Conservation (phyloP, 2,888 invertebrate genomes). For the Formica aserva region DNA sequence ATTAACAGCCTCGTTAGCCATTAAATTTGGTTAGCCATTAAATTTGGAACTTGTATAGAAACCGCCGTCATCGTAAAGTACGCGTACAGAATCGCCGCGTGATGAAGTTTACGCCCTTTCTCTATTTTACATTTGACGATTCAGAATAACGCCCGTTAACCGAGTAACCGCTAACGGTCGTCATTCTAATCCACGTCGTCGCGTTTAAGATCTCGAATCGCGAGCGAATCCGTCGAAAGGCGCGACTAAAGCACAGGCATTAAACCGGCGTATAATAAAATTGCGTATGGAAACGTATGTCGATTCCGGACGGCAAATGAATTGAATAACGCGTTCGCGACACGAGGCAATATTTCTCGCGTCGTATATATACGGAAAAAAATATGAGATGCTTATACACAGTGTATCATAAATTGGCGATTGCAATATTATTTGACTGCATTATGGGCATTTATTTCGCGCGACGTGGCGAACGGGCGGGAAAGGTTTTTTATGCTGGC, state of each 20-base stretch:
- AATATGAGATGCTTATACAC: slow-evolving; percentile 27
- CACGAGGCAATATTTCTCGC: neutral
- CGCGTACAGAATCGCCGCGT: neutral
- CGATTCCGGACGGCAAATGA: slow-evolving; percentile 59
- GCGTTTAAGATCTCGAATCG: neutral
- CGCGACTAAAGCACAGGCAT: slow-evolving; percentile 66
- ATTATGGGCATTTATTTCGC: slow-evolving; percentile 57
- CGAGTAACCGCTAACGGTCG: slow-evolving; percentile 54
- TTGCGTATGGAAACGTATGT: slow-evolving; percentile 63
- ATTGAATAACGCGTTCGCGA: slow-evolving; percentile 46
- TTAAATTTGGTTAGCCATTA: slow-evolving; percentile 42
- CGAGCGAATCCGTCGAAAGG: slow-evolving; percentile 20
- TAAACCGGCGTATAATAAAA: slow-evolving; percentile 72
- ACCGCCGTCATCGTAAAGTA: slow-evolving; percentile 24
- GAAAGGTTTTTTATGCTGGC: slow-evolving; percentile 65
- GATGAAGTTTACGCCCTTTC: slow-evolving; percentile 55
- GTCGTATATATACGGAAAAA: slow-evolving; percentile 1
- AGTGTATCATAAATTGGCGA: slow-evolving; percentile 74
- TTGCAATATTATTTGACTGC: slow-evolving; percentile 76
- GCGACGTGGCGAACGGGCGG: slow-evolving; percentile 66
- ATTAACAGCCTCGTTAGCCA: slow-evolving; percentile 32
- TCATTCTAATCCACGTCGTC: slow-evolving; percentile 42
- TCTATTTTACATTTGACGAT: slow-evolving; percentile 47
- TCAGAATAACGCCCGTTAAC: slow-evolving; percentile 58
- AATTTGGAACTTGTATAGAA: slow-evolving; percentile 30